Evolutionary conservation across 2,888 invertebrate species (phyloP).

Genomic region (Agrochola macilenta): DNA sequence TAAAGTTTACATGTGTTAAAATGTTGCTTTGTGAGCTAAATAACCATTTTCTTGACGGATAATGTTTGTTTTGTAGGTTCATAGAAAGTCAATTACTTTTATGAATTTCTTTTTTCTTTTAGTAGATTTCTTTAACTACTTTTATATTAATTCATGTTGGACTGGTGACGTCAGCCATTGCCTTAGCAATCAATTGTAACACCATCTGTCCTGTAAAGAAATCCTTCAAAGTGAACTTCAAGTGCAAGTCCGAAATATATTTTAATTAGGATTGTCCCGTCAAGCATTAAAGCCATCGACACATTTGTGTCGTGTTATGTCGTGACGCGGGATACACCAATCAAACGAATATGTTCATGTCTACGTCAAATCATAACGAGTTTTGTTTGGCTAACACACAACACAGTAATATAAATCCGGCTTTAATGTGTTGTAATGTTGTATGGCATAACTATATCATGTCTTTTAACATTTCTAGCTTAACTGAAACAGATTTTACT

Average conservation of each 20-base stretch:
- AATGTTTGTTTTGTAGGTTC: constrained; percentile 36
- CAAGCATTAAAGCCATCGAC: neutral
- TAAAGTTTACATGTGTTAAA: constrained; percentile 63
- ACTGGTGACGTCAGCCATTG: neutral
- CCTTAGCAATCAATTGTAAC: neutral
- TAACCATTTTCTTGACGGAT: constrained; percentile 30
- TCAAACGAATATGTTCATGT: too few relatives aligned
- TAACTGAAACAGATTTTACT: constrained; percentile 6
- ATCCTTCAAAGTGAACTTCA: neutral
- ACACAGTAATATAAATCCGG: too few relatives aligned
- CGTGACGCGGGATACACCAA: too few relatives aligned
- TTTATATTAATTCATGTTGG: neutral
- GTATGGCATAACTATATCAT: neutral
- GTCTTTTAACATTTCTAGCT: constrained; percentile 2
- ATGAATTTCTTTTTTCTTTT: neutral
- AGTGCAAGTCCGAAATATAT: neutral
- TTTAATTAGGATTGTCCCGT: neutral
- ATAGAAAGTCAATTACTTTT: constrained; percentile 20
- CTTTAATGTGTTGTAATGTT: constrained; percentile 1
- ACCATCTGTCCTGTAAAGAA: neutral
- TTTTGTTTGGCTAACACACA: too few relatives aligned
- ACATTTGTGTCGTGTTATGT: too few relatives aligned
- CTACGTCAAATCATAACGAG: too few relatives aligned
- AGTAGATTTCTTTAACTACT: neutral
- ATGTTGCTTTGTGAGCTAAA: constrained; percentile 50